Base-by-base conservation (phyloP, 2,888 invertebrate genomes). In the Iselma pallidipennis region DNA sequence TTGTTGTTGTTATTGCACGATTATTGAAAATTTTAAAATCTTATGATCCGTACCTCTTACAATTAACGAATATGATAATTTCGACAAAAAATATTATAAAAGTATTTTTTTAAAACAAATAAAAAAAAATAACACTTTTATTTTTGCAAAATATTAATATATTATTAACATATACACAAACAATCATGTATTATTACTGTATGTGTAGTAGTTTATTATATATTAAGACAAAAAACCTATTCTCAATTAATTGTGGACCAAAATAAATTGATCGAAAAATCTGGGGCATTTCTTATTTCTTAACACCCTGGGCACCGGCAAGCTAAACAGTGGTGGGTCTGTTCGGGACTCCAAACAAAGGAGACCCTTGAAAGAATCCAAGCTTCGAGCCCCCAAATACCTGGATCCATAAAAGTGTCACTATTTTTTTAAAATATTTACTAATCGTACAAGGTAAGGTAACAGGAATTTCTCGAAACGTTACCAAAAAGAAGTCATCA, bases 221-320 rank as follows among this genome's bases (percentile, higher is more conserved):
- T 29, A 55, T 55, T 52, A 55, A 37, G 10, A 6, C 2, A 16
- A 16, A n/a, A 37, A 56, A 57, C 53, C 29, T 31, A 58, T 64
- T 65, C 65, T 67, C 65, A 67, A 69, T 66, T 69, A 66, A 59
- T 68, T 70, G 69, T 66, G 69, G 69, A 70, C 69, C 69, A 70
- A 69, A 67, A 45, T 45, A 12, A 45, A 45, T 12, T 63, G 66
- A 70, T 64, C n/a, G 45, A 28, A 50, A 55, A 63, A 55, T 28
- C 52, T 23, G 19, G 21, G 14, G 14, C 16, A 31, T 21, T 50
- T 53, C n/a, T 48, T 52, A 14, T 52, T 50, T 49, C 33, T 25
- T 25, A 19, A 10, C n/a, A 4, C n/a, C 25, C 12, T 28, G n/a
- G 10, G 16, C 19, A 19, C n/a, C n/a, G n/a, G n/a, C n/a, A n/a